Evolutionary conservation across 2,797 vertebrate species (phyloP).

Genomic region (Crax fasciolata): DNA sequence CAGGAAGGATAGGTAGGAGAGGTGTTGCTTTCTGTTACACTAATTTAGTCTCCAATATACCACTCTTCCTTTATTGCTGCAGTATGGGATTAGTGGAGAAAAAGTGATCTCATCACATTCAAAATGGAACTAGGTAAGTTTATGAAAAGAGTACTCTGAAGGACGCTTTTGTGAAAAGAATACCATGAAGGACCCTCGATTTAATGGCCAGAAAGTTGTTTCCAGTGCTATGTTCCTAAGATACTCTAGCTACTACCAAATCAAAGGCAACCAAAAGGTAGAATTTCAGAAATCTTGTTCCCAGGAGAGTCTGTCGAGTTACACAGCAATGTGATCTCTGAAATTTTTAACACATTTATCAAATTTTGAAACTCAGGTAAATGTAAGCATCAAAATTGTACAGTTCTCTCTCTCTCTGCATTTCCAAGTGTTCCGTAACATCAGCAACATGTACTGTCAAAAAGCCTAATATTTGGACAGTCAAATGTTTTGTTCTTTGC

Average conservation of each 20-base stretch:
- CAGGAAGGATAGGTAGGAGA: background rate
- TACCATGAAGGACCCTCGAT: background rate
- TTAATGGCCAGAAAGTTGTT: background rate
- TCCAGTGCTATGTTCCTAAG: background rate
- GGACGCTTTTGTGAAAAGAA: background rate
- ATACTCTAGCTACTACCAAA: background rate
- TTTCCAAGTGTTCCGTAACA: background rate
- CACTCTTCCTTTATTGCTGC: background rate
- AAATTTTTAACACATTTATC: background rate
- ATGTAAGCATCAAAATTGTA: background rate
- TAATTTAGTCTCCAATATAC: background rate
- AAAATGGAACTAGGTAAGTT: background rate
- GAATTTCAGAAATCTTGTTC: background rate
- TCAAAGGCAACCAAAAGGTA: background rate
- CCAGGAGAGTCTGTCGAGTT: background rate
- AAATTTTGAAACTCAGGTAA: background rate
- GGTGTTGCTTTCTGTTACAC: background rate
- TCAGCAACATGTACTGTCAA: background rate
- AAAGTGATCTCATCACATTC: background rate
- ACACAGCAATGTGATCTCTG: background rate
- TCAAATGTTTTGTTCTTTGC: constrained; percentile 47
- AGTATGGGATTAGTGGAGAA: background rate
- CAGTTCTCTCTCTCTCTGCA: background rate
- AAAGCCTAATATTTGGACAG: constrained; percentile 33
- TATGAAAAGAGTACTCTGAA: background rate